Conservation (phyloP, 1,140 invertebrate species). For the Drosophila nebulosa region DNA sequence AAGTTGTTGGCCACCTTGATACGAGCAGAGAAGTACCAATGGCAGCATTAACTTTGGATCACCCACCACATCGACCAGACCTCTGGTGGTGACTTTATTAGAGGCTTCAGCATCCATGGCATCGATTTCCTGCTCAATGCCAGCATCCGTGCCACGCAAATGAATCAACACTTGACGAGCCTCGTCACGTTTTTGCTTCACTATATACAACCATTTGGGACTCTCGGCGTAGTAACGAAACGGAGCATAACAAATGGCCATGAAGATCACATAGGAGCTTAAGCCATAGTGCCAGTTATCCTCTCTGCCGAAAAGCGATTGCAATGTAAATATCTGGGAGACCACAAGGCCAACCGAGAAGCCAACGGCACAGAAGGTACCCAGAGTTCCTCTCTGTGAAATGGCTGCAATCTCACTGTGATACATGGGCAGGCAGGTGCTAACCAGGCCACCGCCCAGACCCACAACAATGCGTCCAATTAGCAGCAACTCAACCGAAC, state of each 20-base stretch:
- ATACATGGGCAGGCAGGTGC: slow-evolving; percentile 91
- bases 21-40: slow-evolving; percentile 85
- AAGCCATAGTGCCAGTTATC: slow-evolving; percentile 87
- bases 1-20: slow-evolving; percentile 91
- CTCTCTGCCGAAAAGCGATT: slow-evolving; percentile 81
- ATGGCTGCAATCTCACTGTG: slow-evolving; percentile 90
- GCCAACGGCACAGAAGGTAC: slow-evolving; percentile 90
- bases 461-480: slow-evolving; percentile 87
- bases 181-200: slow-evolving; percentile 83
- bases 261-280: slow-evolving; percentile 84
- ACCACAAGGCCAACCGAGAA: slow-evolving; percentile 91
- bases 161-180: slow-evolving; percentile 81
- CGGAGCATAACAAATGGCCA: slow-evolving; percentile 83
- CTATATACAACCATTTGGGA: slow-evolving; percentile 90
- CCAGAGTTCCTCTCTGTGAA: slow-evolving; percentile 88
- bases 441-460: slow-evolving; percentile 86
- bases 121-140: slow-evolving; percentile 81
- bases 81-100: slow-evolving; percentile 81
- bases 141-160: slow-evolving; percentile 48
- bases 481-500: slow-evolving; percentile 87
- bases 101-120: slow-evolving; percentile 60
- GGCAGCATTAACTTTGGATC: slow-evolving; percentile 81
- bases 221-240: slow-evolving; percentile 88
- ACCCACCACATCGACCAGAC: slow-evolving; percentile 20
- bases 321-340: slow-evolving; percentile 84